Evolutionary conservation across 1,140 invertebrate genomes (phyloP).

Genomic region (Microplitis demolitor): DNA sequence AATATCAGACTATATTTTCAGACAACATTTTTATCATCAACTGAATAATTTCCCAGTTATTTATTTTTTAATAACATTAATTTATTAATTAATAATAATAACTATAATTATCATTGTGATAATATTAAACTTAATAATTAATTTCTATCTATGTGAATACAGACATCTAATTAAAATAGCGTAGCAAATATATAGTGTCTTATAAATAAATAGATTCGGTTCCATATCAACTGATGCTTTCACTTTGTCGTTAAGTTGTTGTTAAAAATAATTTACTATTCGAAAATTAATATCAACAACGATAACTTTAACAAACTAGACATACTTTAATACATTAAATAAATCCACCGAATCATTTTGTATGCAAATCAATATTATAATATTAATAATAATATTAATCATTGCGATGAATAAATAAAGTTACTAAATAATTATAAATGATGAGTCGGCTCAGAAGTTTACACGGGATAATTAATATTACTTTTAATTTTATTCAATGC

Average conservation of each 20-base stretch:
- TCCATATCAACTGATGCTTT: background rate
- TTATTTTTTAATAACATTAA: too few relatives aligned
- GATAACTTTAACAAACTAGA: too few relatives aligned
- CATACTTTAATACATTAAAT: too few relatives aligned
- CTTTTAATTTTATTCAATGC: constrained; percentile 9
- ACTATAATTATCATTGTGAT: background rate
- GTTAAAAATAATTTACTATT: too few relatives aligned
- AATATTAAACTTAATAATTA: constrained; percentile 2
- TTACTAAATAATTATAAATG: background rate
- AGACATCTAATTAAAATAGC: constrained; percentile 15
- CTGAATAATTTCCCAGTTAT: background rate
- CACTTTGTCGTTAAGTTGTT: background rate
- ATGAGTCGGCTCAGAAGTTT: background rate
- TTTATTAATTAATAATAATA: background rate
- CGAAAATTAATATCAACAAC: too few relatives aligned
- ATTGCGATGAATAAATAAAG: constrained; percentile 2
- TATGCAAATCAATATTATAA: too few relatives aligned
- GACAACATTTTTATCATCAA: background rate
- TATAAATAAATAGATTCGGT: too few relatives aligned
- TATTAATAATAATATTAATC: background rate
- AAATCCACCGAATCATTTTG: too few relatives aligned
- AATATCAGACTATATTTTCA: too few relatives aligned
- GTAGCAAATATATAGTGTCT: background rate
- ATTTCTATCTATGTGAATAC: constrained; percentile 23
- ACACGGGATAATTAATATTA: background rate